These are phyloP conservation scores for Typhlomys cinereus DNA, from an alignment of 2,113 vertebrate genomes.

Conservation along the genomic window DNA sequence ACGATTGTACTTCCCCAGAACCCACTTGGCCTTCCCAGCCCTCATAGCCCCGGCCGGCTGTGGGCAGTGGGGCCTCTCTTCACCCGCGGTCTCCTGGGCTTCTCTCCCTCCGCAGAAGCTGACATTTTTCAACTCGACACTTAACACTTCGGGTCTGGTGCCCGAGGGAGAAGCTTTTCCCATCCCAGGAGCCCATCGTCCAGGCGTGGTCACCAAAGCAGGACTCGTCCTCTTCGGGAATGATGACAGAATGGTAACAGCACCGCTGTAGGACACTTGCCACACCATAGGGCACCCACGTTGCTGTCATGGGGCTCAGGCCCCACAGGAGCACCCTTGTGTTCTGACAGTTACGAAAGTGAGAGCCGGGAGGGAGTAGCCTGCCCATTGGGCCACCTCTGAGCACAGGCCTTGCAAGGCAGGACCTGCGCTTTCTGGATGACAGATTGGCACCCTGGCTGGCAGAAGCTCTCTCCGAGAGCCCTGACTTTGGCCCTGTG, in stretches of 20 bases:
- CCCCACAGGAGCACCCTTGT: background rate
- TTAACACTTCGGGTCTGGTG: constrained; percentile 77
- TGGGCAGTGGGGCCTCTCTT: rapidly evolving
- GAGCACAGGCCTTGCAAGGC: background rate
- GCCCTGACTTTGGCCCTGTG: background rate
- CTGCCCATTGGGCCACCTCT: background rate
- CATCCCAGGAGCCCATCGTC: constrained; percentile 85
- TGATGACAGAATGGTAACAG: constrained; percentile 85
- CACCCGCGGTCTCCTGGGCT: background rate
- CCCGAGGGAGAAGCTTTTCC: constrained; percentile 85
- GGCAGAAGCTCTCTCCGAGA: background rate
- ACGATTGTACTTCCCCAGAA: rapidly evolving
- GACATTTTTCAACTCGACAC: constrained; percentile 89
- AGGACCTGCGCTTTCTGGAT: background rate
- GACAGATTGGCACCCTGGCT: background rate
- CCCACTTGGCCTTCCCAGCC: rapidly evolving
- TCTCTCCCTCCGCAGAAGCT: constrained; percentile 83
- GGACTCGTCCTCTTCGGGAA: constrained; percentile 91
- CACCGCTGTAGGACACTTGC: background rate
- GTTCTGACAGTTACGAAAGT: background rate
- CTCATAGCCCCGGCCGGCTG: background rate
- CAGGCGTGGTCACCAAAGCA: constrained; percentile 85
- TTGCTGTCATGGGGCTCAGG: background rate
- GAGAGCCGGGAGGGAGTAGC: background rate
- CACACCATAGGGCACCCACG: background rate